phyloP scores from a whole-genome alignment of 1,140 invertebrate species.

The Aradophagus sp. region DNA sequence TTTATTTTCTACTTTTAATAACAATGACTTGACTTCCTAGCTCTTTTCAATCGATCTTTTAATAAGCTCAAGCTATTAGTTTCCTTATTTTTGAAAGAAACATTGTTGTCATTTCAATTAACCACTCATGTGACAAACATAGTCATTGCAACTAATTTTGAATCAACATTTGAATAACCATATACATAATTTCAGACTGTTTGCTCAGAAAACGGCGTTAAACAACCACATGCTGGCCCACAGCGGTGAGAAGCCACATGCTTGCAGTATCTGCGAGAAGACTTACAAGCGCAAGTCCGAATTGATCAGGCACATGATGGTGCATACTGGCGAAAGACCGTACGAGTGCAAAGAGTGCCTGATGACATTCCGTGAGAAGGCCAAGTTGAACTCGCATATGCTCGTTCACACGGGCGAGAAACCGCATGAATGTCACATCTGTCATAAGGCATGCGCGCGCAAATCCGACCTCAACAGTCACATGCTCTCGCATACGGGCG shows the following conservation, averaged over 20 bases:
- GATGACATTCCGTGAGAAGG: constrained; percentile 77
- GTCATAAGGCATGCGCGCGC: constrained; percentile 69
- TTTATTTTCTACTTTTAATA: no score
- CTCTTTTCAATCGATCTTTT: no score
- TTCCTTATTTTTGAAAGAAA: no score
- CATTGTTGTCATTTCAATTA: no score
- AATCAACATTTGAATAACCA: no score
- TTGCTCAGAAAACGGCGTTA: constrained; percentile 66
- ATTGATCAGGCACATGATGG: constrained; percentile 74
- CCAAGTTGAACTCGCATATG: constrained; percentile 81
- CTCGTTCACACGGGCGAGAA: constrained; percentile 81
- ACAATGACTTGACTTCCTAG: no score
- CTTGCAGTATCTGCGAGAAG: constrained; percentile 75
- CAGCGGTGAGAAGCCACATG: constrained; percentile 76
- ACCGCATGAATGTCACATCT: constrained; percentile 80
- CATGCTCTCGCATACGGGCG: constrained; percentile 72
- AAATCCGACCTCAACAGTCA: constrained; percentile 72
- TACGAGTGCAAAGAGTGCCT: constrained; percentile 76
- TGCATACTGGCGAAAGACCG: constrained; percentile 76
- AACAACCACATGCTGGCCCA: constrained; percentile 71
- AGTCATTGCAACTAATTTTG: no score
- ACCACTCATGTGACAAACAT: no score
- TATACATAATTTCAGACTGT: no score
- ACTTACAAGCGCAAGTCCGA: constrained; percentile 74
- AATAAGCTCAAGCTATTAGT: no score